A percentile compares a stretch with the other conserved stretches of the same genome.
Evolutionary conservation across 2,888 invertebrate genomes (phyloP).

Genomic region (Nephrotoma guestfalica): DNA sequence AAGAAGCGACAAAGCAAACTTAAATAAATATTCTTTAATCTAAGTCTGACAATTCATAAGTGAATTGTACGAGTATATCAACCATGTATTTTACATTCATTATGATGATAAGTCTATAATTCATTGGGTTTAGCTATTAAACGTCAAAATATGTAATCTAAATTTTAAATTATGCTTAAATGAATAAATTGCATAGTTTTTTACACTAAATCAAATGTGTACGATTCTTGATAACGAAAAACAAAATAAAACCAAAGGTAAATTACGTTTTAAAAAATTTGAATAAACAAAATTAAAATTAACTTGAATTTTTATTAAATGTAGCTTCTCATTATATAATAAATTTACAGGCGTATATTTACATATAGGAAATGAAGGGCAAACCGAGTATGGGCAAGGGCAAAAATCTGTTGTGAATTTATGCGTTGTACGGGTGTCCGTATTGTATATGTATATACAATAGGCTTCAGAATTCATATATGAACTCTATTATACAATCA

Average conservation of each 20-base stretch:
- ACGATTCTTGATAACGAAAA: neutral
- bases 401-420: neutral
- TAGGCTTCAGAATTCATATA: neutral
- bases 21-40: no score
- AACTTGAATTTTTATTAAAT: neutral
- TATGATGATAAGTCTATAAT: no score
- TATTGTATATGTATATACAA: neutral
- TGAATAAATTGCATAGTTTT: neutral
- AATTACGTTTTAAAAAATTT: neutral
- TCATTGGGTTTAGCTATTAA: no score
- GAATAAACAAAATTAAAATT: neutral
- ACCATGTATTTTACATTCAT: no score
- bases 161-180: neutral
- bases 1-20: no score
- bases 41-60: no score
- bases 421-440: neutral
- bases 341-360: neutral
- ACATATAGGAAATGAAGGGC: neutral
- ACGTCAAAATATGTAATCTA: no score
- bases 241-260: neutral
- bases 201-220: neutral
- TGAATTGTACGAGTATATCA: no score
- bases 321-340: neutral
- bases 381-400: neutral
- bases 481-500: neutral